Evolutionary conservation across 2,797 vertebrate species (phyloP).

Genomic region (Eptatretus atami): DNA sequence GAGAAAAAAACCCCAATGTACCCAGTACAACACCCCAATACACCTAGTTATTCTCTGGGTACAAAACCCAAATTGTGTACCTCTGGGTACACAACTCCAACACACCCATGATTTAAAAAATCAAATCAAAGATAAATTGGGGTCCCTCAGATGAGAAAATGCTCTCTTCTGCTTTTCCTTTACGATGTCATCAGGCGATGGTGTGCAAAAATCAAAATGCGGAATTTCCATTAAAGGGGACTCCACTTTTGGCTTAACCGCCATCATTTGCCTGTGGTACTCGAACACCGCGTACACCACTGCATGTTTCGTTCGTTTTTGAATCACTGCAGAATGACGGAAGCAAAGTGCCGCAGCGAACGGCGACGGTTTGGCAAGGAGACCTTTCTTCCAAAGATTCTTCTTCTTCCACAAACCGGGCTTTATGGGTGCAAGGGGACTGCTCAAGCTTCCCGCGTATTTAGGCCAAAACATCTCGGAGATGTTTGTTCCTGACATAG

Average conservation of each 20-base stretch:
- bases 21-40: too few relatives aligned
- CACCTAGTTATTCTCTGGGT: too few relatives aligned
- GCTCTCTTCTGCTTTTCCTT: constrained; percentile 52
- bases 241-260: constrained; percentile 21
- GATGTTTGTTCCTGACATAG: too few relatives aligned
- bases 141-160: constrained; percentile 26
- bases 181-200: constrained; percentile 78
- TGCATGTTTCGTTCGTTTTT: constrained; percentile 11
- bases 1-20: too few relatives aligned
- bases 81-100: too few relatives aligned
- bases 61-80: too few relatives aligned
- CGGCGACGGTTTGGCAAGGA: constrained; percentile 42
- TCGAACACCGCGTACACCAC: constrained; percentile 18
- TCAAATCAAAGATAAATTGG: too few relatives aligned
- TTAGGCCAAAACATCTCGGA: too few relatives aligned
- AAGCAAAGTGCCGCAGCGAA: constrained; percentile 50
- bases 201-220: constrained; percentile 51
- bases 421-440: neutral
- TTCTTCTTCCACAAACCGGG: constrained; percentile 12
- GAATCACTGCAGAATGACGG: constrained; percentile 17
- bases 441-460: too few relatives aligned
- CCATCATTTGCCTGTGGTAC: constrained; percentile 21
- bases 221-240: constrained; percentile 18
- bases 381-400: constrained; percentile 14
- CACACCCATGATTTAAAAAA: too few relatives aligned